These are phyloP conservation scores for Zophobas atratus DNA, from an alignment of 1,140 invertebrate genomes.

Conservation along the genomic window DNA sequence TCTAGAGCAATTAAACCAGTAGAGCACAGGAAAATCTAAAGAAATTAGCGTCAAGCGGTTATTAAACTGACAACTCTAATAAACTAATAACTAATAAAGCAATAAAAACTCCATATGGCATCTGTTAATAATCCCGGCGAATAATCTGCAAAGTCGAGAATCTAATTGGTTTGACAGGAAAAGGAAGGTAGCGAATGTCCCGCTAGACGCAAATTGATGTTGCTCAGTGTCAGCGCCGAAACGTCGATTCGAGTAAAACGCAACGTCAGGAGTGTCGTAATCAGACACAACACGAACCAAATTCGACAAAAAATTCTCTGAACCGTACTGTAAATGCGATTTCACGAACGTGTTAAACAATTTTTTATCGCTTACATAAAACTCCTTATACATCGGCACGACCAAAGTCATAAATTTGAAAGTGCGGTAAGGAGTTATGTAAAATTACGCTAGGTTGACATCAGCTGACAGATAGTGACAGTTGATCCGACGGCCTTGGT, in stretches of 20 bases:
- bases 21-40: constrained; percentile 29
- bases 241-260: background rate
- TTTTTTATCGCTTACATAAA: background rate
- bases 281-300: too few relatives aligned
- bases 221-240: constrained; percentile 4
- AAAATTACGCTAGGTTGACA: background rate
- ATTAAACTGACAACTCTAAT: too few relatives aligned
- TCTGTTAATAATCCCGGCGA: too few relatives aligned
- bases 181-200: constrained; percentile 11
- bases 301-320: too few relatives aligned
- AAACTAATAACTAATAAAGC: background rate
- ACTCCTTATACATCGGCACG: too few relatives aligned
- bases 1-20: constrained; percentile 30
- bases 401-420: background rate
- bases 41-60: constrained; percentile 3
- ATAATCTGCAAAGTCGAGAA: too few relatives aligned
- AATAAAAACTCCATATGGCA: too few relatives aligned
- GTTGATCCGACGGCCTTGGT: background rate
- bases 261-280: too few relatives aligned
- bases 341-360: constrained; percentile 17
- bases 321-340: background rate
- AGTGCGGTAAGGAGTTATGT: background rate
- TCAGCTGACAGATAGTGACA: background rate
- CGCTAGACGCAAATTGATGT: constrained; percentile 10
- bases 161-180: background rate